Evolutionary conservation across 92 coral and sea anemone genomes (phyloP), one percentile per base, ranked within the genome.

Genomic region (Siderastrea siderea): DNA sequence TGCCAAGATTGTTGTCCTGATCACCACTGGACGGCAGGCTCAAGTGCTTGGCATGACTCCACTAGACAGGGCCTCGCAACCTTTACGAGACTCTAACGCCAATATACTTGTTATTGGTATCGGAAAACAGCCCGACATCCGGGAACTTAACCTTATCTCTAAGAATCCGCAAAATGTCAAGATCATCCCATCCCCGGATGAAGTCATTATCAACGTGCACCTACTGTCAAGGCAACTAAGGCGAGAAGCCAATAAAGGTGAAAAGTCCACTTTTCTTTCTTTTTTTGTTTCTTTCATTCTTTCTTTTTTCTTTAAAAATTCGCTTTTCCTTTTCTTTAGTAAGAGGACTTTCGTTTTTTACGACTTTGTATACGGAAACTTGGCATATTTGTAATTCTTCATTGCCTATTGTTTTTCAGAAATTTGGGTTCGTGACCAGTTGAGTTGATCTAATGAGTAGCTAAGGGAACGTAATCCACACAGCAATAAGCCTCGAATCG

Each of bases 1-100:
- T 3, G 94, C 97, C 16, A 95, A 92, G 87, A 83, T 87, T 65
- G 94, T 92, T 54, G 77, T 97, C 0, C 74, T 97, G 48, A 71
- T 97, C 59, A 94, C 97, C 16, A 94, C 98, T 64, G 98, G 99
- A 67, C 75, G 74, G 73, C 96, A 95, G 80, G 90, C 94, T 13
- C 91, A 78, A 68, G 90, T 90, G 19, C 70, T 90, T 51, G 97
- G 92, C 46, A 77, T 71, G 46, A 67, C 55, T 13, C 95, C 96
- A 57, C 60, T 95, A 66, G 81, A 71, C 47, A 78, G 48, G 17
- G 94, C 92, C 57, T 94, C 87, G n/a, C 90, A 91, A 84, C 91
- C 90, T 7, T 75, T 97, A 75, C 80, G 89, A 52, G 92, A 93
- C 54, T 50, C 91, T 16, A 89, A 90, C 51, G 95, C 95, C 60